Percentiles rank a stretch among this genome's conserved stretches.
Evolutionary conservation across 2,113 vertebrate species (phyloP).

Genomic region (Eudyptes chrysolophus): DNA sequence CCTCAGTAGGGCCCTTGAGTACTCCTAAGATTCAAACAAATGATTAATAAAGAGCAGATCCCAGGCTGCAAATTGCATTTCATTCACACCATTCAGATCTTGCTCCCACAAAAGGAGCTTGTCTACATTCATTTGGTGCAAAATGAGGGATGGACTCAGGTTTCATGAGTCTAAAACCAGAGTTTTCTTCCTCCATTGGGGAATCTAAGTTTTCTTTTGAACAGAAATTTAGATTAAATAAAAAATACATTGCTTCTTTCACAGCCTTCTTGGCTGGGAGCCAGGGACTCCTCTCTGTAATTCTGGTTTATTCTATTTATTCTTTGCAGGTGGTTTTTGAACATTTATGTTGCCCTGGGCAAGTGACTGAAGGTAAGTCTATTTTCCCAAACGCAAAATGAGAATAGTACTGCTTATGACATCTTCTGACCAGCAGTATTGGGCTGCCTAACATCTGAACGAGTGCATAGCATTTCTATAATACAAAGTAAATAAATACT

Average conservation of each 20-base stretch:
- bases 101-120: not conserved
- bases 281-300: not conserved
- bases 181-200: constrained; percentile 33
- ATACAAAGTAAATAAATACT: not conserved
- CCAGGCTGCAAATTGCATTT: constrained; percentile 27
- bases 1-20: not conserved
- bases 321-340: constrained; percentile 55
- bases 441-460: not conserved
- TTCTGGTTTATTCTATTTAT: constrained; percentile 28
- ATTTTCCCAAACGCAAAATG: not conserved
- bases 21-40: constrained; percentile 21
- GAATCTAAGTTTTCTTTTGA: constrained; percentile 54
- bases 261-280: constrained; percentile 11
- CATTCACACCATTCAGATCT: constrained; percentile 41
- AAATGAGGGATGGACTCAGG: constrained; percentile 36
- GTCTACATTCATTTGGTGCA: constrained; percentile 47
- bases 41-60: constrained; percentile 60
- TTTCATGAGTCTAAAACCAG: constrained; percentile 34
- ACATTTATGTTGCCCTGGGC: not conserved
- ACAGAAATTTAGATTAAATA: constrained; percentile 55
- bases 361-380: not conserved
- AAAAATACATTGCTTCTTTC: constrained; percentile 48
- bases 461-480: not conserved
- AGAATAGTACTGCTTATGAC: not conserved
- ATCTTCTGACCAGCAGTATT: not conserved